Percentiles rank a stretch among this genome's conserved stretches.
Conservation (phyloP, 2,888 invertebrate species). For the Yponomeuta malinellus region DNA sequence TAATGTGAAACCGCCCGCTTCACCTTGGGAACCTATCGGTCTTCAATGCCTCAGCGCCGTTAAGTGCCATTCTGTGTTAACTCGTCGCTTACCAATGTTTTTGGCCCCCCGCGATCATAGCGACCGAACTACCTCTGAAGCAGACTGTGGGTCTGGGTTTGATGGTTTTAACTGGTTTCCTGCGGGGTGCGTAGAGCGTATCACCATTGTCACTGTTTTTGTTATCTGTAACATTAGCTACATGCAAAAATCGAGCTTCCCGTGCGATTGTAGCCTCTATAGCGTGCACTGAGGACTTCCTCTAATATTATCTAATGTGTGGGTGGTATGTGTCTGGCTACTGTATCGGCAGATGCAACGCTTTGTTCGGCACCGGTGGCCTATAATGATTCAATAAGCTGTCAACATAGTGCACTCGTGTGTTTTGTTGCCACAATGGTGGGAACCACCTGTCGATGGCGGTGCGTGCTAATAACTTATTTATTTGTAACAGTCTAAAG, state of each 20-base stretch:
- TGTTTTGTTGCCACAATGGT: neutral
- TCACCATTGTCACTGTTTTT: slow-evolving; percentile 49
- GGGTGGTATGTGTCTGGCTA: neutral
- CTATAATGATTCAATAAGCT: slow-evolving; percentile 19
- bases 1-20: slow-evolving; percentile 8
- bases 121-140: neutral
- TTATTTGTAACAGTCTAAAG: neutral
- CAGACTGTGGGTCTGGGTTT: neutral
- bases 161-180: slow-evolving; percentile 40
- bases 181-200: slow-evolving; percentile 37
- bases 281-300: neutral
- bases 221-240: slow-evolving; percentile 28
- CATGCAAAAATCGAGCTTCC: neutral
- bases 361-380: slow-evolving; percentile 35
- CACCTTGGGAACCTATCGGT: slow-evolving; percentile 13
- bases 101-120: slow-evolving; percentile 5
- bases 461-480: neutral
- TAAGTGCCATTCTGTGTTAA: slow-evolving; percentile 16
- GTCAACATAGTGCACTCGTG: neutral
- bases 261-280: neutral
- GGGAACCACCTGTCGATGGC: neutral
- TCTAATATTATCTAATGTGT: neutral
- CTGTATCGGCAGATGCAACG: slow-evolving; percentile 13
- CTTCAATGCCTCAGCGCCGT: neutral
- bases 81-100: neutral